A percentile compares a stretch with the other conserved stretches of the same genome.
These are phyloP conservation scores for Gymnocypris eckloni DNA, from an alignment of 2,797 vertebrate genomes.

Conservation along the genomic window DNA sequence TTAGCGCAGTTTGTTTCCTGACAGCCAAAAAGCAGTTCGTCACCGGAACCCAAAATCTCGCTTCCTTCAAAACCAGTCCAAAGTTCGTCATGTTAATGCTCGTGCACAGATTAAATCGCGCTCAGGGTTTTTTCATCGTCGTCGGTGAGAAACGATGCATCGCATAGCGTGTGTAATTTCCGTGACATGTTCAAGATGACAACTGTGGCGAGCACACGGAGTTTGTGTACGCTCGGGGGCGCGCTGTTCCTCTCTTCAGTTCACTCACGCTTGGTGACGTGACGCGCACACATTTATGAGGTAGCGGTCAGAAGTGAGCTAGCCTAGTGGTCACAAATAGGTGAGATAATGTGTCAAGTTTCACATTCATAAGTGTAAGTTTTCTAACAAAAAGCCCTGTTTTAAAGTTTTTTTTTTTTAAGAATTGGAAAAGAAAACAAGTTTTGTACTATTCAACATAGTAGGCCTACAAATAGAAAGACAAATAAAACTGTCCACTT, in stretches of 20 bases:
- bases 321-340: neutral
- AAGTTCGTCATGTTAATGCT: constrained; percentile 27
- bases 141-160: constrained; percentile 12
- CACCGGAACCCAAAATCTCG: constrained; percentile 73
- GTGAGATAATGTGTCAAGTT: neutral
- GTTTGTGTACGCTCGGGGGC: constrained; percentile 67
- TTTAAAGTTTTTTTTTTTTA: no score
- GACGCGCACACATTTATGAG: constrained; percentile 69
- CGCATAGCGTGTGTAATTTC: neutral
- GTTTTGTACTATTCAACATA: no score
- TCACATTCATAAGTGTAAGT: no score
- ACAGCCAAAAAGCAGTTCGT: constrained; percentile 67
- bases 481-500: no score
- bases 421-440: no score
- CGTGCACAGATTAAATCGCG: constrained; percentile 8
- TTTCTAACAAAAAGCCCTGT: no score
- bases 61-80: constrained; percentile 56
- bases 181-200: constrained; percentile 37
- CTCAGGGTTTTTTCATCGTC: neutral
- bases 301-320: constrained; percentile 37
- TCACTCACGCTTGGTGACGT: constrained; percentile 62
- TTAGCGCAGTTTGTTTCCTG: constrained; percentile 77
- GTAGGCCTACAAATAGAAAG: no score
- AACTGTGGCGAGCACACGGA: constrained; percentile 61
- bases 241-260: constrained; percentile 71